phyloP scores from a whole-genome alignment of 2,113 vertebrate species.

The Ailurus styani region DNA sequence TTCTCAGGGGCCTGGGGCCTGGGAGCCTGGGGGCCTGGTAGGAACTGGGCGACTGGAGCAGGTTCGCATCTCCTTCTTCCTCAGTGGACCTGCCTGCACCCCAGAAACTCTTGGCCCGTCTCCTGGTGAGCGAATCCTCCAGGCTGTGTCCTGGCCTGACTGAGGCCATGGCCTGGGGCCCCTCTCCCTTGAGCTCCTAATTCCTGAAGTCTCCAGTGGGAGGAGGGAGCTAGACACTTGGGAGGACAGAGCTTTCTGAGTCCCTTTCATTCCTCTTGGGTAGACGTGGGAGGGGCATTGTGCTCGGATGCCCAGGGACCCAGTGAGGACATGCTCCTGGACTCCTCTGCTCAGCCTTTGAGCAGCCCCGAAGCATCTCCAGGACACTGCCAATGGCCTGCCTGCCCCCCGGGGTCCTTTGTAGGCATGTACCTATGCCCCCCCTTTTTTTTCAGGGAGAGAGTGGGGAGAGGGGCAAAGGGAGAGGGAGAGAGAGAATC shows the following conservation, averaged over 20 bases:
- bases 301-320: not conserved
- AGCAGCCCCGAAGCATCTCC: not conserved
- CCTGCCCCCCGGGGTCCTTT: not conserved
- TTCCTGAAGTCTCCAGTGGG: not conserved
- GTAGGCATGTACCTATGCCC: not conserved
- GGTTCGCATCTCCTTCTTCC: not conserved
- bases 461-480: not conserved
- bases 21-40: not conserved
- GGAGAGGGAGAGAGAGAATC: not conserved
- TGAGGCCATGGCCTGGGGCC: accelerated
- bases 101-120: constrained; percentile 68
- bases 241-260: not conserved
- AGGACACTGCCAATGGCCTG: not conserved
- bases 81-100: constrained; percentile 64
- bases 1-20: accelerated
- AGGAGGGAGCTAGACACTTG: not conserved
- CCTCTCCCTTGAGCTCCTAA: not conserved
- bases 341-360: not conserved
- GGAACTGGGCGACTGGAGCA: not conserved
- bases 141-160: not conserved
- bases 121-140: constrained; percentile 58
- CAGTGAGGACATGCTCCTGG: not conserved
- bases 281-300: not conserved
- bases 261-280: not conserved
- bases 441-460: not conserved